These are phyloP conservation scores for Engystomops pustulosus DNA, from an alignment of 2,113 vertebrate genomes.

Conservation along the genomic window DNA sequence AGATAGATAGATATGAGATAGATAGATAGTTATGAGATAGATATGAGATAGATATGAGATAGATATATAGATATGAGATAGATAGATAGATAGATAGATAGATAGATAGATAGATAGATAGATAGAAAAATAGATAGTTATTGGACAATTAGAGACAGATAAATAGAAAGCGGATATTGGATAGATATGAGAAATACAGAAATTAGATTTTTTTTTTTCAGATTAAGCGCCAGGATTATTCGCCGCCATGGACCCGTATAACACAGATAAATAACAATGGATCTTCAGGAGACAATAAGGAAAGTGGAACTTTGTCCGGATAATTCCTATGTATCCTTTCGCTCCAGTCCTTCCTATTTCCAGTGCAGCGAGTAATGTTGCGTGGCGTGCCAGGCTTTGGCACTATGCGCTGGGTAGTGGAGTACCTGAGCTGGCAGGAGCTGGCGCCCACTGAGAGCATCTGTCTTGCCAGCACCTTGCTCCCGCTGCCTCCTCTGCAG, in stretches of 20 bases:
- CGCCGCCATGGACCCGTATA: not conserved
- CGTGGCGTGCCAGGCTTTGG: slow-evolving; percentile 75
- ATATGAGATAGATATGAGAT: no score
- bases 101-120: no score
- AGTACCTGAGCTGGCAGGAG: slow-evolving; percentile 81
- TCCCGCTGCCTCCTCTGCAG: slow-evolving; percentile 79
- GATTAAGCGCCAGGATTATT: not conserved
- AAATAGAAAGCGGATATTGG: no score
- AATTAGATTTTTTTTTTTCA: no score
- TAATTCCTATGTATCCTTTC: slow-evolving; percentile 5
- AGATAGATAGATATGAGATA: no score
- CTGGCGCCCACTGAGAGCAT: slow-evolving; percentile 86
- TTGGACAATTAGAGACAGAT: no score
- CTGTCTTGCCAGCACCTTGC: slow-evolving; percentile 80
- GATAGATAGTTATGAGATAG: no score
- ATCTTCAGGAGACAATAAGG: not conserved
- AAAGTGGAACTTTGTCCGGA: not conserved
- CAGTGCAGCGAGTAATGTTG: slow-evolving; percentile 18
- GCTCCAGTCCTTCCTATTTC: slow-evolving; percentile 12
- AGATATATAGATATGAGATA: no score
- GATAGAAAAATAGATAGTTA: no score
- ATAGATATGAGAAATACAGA: no score
- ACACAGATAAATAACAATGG: not conserved
- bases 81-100: no score
- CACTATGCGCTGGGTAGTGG: slow-evolving; percentile 71